These are phyloP conservation scores for Synergus japonicus DNA, from an alignment of 2,888 invertebrate species.

Conservation along the genomic window DNA sequence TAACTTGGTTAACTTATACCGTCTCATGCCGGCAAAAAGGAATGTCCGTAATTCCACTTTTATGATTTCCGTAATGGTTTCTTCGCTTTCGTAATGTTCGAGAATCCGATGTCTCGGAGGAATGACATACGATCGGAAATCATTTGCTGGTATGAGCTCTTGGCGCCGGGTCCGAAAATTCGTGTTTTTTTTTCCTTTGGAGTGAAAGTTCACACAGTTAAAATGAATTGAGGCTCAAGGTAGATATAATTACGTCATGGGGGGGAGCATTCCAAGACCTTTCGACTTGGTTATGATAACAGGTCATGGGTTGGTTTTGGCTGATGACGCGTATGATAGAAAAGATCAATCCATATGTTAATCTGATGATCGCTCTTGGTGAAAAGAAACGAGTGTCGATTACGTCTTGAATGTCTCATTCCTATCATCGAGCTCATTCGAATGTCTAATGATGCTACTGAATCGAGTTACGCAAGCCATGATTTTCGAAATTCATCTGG, in stretches of 20 bases:
- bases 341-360: conserved; percentile 28
- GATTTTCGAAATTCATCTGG: conserved; percentile 15
- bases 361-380: background rate
- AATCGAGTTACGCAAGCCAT: conserved; percentile 2
- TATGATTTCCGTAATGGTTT: conserved; percentile 33
- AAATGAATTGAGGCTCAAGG: conserved; percentile 56
- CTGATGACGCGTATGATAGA: conserved; percentile 10
- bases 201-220: conserved; percentile 56
- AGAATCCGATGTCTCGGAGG: conserved; percentile 22
- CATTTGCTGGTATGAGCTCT: conserved; percentile 47
- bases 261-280: conserved; percentile 49
- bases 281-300: conserved; percentile 31
- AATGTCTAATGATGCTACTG: conserved; percentile 36
- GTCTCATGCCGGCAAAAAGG: conserved; percentile 8
- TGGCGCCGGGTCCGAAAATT: conserved; percentile 44
- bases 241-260: conserved; percentile 52
- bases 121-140: conserved; percentile 45
- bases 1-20: background rate
- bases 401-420: conserved; percentile 9
- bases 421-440: conserved; percentile 23
- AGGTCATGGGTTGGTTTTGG: background rate
- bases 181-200: conserved; percentile 55
- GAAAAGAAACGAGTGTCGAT: conserved; percentile 22
- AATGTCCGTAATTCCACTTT: conserved; percentile 30
- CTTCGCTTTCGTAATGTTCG: conserved; percentile 29